A percentile compares a stretch with the other conserved stretches of the same genome.
Evolutionary conservation across 2,797 vertebrate species (phyloP).

Genomic region (Oryzias dopingdopingensis): DNA sequence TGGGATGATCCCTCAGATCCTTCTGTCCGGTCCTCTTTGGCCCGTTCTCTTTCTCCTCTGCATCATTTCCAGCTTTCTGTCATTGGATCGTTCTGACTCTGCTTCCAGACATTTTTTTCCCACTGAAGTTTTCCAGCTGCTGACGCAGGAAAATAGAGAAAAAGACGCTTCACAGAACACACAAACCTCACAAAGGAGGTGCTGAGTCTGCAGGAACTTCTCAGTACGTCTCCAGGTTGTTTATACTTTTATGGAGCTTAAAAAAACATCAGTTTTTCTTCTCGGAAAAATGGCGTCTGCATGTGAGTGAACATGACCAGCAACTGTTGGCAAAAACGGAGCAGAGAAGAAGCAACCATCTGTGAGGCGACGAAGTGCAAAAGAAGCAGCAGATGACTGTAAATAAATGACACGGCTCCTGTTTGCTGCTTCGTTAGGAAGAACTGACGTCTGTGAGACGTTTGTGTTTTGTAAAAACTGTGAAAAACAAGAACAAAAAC

Average conservation of each 20-base stretch:
- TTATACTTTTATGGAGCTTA: slow-evolving; percentile 36
- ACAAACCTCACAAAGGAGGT: slow-evolving; percentile 25
- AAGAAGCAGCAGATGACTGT: slow-evolving; percentile 32
- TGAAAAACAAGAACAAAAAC: too few relatives aligned
- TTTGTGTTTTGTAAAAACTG: not conserved
- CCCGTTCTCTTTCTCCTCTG: too few relatives aligned
- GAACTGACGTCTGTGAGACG: not conserved
- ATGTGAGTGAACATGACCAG: not conserved
- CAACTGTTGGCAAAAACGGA: slow-evolving; percentile 11
- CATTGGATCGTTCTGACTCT: too few relatives aligned
- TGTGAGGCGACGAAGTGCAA: slow-evolving; percentile 24
- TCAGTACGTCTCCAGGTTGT: slow-evolving; percentile 28
- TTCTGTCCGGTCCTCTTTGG: too few relatives aligned
- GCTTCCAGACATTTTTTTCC: too few relatives aligned
- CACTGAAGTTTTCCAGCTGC: not conserved
- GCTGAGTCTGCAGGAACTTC: slow-evolving; percentile 31
- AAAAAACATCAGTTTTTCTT: slow-evolving; percentile 12
- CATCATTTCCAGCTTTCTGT: too few relatives aligned
- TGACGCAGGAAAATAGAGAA: slow-evolving; percentile 23
- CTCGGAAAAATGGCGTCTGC: slow-evolving; percentile 1
- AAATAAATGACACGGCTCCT: not conserved
- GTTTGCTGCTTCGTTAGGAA: not conserved
- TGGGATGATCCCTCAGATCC: too few relatives aligned
- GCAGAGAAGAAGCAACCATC: not conserved
- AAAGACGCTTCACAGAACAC: slow-evolving; percentile 28